Base-by-base conservation (phyloP, 1,140 invertebrate genomes). In the Heliconius nattereri region DNA sequence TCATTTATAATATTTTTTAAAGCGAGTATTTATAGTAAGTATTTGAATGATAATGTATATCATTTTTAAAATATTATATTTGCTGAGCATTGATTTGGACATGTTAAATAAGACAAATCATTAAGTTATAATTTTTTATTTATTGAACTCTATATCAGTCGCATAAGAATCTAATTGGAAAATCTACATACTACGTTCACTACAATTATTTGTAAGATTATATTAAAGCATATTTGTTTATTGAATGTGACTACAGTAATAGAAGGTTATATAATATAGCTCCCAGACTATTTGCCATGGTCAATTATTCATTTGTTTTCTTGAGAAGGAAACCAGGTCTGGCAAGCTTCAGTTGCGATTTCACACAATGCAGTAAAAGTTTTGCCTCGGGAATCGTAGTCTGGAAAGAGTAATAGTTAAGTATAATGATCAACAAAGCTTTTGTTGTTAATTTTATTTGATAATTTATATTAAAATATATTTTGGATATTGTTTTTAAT, bases 301-400 rank as follows among this genome's bases (percentile, higher is more conserved):
- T 29, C 19, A 8, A 8, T 40, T 35, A 40, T 76, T 73, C 40
- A 94, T 81, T 94, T 94, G 74, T 95, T 95, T 89, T 95, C 94
- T 84, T 88, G 90, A 40, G 87, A 89, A 26, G 96, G 96, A 85
- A 97, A 96, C 97, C 97, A 98, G 11, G 97, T 95, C 85, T 96
- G 96, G 88, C 97, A 98, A 45, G 97, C 96, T 91, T 98, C 97
- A 75, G 95, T 96, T 13, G 97, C 97, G 73, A 97, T 96, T 92
- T 98, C 97, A 89, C 97, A 98, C 87, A 98, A 96, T 54, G 97
- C 95, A 19, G 96, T 96, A 76, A 98, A 94, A 3, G 97, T 95
- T 88, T 97, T 96, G 77, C 95, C 95, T 76, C 96, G 95, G 49
- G 94, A 87, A 80, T 97, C 97, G 79, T 96, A 97, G 88, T 98